These are phyloP conservation scores for Xenopus tropicalis DNA, from an alignment of 2,113 vertebrate species.

Conservation along the genomic window UCB_Xtro_10.0 CM004448.2:63861001-63861500, in stretches of 20 bases:
- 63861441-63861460: no score
- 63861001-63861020: not conserved
- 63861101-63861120: slow-evolving; percentile 21
- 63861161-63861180: slow-evolving; percentile 42
- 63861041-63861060: not conserved
- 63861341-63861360: no score
- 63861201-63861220: no score
- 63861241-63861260: not conserved
- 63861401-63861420: no score
- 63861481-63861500: no score
- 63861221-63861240: not conserved
- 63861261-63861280: not conserved
- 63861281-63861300: no score
- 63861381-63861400: no score
- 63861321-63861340: no score
- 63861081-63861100: slow-evolving; percentile 41
- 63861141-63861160: slow-evolving; percentile 37
- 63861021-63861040: not conserved
- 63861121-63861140: slow-evolving; percentile 33
- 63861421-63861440: no score
- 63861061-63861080: slow-evolving; percentile 24
- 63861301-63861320: no score
- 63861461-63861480: no score
- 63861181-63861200: not conserved
- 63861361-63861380: no score